Base-by-base conservation (phyloP, 2,113 vertebrate genomes). In the Melozone crissalis region DNA sequence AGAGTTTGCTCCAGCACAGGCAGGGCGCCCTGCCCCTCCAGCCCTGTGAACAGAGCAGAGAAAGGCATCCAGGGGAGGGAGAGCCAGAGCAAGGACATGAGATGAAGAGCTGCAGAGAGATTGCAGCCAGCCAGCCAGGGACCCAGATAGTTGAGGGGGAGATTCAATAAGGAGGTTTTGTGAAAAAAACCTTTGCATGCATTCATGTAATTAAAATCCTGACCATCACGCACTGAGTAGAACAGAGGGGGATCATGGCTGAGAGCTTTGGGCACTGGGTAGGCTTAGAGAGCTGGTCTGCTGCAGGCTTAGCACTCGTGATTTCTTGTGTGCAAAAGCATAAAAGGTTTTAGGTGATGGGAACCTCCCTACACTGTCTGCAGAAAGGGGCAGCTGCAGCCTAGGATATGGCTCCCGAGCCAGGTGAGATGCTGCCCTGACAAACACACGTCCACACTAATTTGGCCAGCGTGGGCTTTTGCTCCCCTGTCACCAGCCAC, bases 211-310 rank as follows among this genome's bases (percentile, higher is more conserved):
- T 69, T 76, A 62, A 80, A 94, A 44, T 27, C 15, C 59, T 71
- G 3, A 2, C 31, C 37, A 2, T 13, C 14, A 4, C 0, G 1
- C n/a, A 20, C 3, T 9, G 21, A 15, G 13, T 0, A 1, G 2
- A 3, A 66, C 85, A n/a, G 54, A 72, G 44, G 47, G 26, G 26
- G 31, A 28, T 62, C 41, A 23, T 1, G 0, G 49, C 47, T 62
- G 30, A 52, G 52, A 0, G 47, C 14, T 85, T 59, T 41, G 59
- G 37, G 43, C 23, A 12, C 35, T 57, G 23, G 22, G 22, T 28
- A 81, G 28, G 22, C 21, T 74, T 43, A 2, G 1, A 71, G 80
- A 74, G 41, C 30, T 67, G 57, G 4, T 43, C 52, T 80, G 76
- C 18, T 47, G 52, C 44, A 74, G 52, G 31, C 13, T 52, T 63